A percentile compares a stretch with the other conserved stretches of the same genome.
Evolutionary conservation across 2,888 invertebrate genomes (phyloP).

Genomic region (Machimus atricapillus): DNA sequence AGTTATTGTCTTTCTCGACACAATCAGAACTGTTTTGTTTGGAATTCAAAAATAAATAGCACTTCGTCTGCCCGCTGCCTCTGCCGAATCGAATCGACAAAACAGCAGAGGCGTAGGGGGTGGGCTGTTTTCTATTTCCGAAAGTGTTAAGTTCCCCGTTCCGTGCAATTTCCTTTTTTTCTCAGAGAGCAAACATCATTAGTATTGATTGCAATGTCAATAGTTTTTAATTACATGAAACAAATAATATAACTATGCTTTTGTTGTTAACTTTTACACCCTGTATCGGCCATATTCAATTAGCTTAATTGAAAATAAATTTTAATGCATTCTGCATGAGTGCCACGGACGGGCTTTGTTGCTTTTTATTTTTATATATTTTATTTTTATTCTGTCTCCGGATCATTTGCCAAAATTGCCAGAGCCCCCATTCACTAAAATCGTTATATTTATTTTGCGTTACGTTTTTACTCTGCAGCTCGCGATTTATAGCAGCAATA

Average conservation of each 20-base stretch:
- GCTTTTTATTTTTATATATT: neutral
- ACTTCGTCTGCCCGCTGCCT: neutral
- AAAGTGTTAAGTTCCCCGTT: slow-evolving; percentile 4
- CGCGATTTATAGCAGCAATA: neutral
- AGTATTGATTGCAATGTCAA: slow-evolving; percentile 33
- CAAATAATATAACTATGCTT: slow-evolving; percentile 1
- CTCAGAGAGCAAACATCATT: slow-evolving; percentile 19
- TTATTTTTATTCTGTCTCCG: neutral
- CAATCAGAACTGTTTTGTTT: neutral
- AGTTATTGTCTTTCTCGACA: slow-evolving; percentile 3
- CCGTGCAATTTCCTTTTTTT: neutral
- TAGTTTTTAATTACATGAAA: slow-evolving; percentile 20
- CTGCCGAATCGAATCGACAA: neutral
- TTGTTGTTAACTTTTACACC: slow-evolving; percentile 23
- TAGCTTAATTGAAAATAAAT: slow-evolving; percentile 37
- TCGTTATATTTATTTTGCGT: neutral
- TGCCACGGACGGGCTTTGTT: neutral
- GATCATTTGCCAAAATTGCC: neutral
- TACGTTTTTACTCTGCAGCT: neutral
- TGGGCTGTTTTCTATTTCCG: neutral
- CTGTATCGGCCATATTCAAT: neutral
- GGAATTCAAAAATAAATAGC: slow-evolving; percentile 21
- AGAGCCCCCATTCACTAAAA: neutral
- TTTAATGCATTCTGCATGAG: slow-evolving; percentile 17
- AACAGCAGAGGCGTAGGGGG: neutral